phyloP scores from a whole-genome alignment of 2,888 invertebrate genomes.

The Lysandra bellargus region DNA sequence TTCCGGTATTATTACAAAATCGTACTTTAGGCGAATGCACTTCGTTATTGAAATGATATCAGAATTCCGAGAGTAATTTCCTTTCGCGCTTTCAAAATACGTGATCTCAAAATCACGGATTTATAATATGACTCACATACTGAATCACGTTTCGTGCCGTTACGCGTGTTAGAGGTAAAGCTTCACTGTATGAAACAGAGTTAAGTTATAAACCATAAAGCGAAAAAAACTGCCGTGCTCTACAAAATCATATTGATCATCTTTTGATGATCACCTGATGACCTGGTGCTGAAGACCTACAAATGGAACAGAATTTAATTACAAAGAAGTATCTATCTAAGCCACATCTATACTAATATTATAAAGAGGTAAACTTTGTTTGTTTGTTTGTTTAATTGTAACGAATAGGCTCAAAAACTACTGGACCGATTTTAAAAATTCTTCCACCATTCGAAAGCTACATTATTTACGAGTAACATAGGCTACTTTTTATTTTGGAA shows the following conservation, averaged over 20 bases:
- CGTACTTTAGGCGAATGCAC: not conserved
- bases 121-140: conserved; percentile 2
- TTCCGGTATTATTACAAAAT: not conserved
- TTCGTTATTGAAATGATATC: not conserved
- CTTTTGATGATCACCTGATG: too few relatives aligned
- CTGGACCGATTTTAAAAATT: too few relatives aligned
- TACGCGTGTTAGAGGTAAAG: not conserved
- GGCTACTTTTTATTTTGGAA: too few relatives aligned
- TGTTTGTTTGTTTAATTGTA: too few relatives aligned
- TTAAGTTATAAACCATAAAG: not conserved
- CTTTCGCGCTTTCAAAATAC: conserved; percentile 1
- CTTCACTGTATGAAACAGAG: not conserved
- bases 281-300: too few relatives aligned
- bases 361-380: too few relatives aligned
- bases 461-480: too few relatives aligned
- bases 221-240: not conserved
- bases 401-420: too few relatives aligned
- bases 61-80: not conserved
- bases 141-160: not conserved
- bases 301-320: not conserved
- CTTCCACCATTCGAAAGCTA: too few relatives aligned
- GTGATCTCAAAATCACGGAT: conserved; percentile 5
- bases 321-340: not conserved
- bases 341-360: too few relatives aligned
- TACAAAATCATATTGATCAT: not conserved